A percentile compares a stretch with the other conserved stretches of the same genome.
These are phyloP conservation scores for Aradophagus sp. DNA, from an alignment of 1,140 invertebrate species.

Conservation along the genomic window DNA sequence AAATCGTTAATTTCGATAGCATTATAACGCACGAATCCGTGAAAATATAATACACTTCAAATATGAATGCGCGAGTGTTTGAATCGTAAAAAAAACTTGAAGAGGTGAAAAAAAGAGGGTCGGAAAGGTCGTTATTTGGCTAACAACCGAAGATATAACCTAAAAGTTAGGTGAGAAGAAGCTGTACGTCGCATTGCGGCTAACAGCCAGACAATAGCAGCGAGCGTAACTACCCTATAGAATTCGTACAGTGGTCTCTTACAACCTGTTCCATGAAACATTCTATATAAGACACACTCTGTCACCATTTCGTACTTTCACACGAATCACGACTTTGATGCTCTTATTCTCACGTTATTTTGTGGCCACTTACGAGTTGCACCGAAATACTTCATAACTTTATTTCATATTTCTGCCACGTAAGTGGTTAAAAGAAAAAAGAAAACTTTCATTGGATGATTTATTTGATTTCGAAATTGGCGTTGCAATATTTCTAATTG, in stretches of 20 bases:
- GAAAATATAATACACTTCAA: too few species aligned
- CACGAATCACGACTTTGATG: conserved; percentile 27
- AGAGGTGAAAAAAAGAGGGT: neutral
- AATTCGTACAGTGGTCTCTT: conserved; percentile 60
- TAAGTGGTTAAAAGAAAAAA: too few species aligned
- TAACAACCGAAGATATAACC: conserved; percentile 62
- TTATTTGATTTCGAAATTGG: too few species aligned
- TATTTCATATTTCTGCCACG: too few species aligned
- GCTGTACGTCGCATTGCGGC: conserved; percentile 67
- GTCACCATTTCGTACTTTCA: conserved; percentile 35
- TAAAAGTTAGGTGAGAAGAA: conserved; percentile 58
- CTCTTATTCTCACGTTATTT: conserved; percentile 29
- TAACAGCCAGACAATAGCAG: conserved; percentile 62
- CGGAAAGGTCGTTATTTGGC: conserved; percentile 59
- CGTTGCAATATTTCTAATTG: too few species aligned
- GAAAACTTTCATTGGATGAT: too few species aligned
- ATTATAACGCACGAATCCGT: too few species aligned
- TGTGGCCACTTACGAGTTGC: too few species aligned
- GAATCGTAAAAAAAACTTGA: neutral
- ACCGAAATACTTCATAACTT: too few species aligned
- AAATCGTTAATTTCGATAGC: too few species aligned
- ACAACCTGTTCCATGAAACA: conserved; percentile 36
- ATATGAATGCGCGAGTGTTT: neutral
- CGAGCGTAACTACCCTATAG: conserved; percentile 61
- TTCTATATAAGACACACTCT: conserved; percentile 28